Conservation (phyloP, 2,888 invertebrate genomes). For the Hypolimnas misippus region DNA sequence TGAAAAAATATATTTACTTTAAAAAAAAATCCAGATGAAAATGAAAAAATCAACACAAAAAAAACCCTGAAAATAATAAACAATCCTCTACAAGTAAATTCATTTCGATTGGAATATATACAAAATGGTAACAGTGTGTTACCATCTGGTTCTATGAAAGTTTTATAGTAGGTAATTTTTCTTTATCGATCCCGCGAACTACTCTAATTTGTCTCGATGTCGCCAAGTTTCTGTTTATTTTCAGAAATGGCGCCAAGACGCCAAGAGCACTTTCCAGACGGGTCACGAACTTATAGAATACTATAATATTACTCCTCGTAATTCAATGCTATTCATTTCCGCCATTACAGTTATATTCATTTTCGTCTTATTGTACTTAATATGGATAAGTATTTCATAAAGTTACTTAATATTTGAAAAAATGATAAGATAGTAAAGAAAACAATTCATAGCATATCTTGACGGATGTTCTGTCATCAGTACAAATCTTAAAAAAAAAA, state of each 20-base stretch:
- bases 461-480: not conserved
- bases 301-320: not conserved
- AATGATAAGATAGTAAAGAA: constrained; percentile 2
- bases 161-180: constrained; percentile 3
- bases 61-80: no score
- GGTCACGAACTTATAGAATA: constrained; percentile 16
- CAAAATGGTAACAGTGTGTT: constrained; percentile 1
- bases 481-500: not conserved
- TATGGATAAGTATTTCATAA: constrained; percentile 22
- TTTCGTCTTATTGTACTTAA: not conserved
- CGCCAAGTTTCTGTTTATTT: constrained; percentile 14
- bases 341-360: not conserved
- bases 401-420: not conserved
- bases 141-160: constrained; percentile 4
- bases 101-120: not conserved
- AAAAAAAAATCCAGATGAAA: no score
- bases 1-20: no score
- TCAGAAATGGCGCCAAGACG: constrained; percentile 8
- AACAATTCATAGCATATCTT: not conserved
- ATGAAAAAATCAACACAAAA: no score
- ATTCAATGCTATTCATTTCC: not conserved
- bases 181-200: constrained; percentile 17
- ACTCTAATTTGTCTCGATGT: constrained; percentile 6
- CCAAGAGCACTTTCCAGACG: constrained; percentile 7
- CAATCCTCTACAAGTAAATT: no score